phyloP scores from a whole-genome alignment of 1,140 invertebrate species.

The Drosophila serrata region DNA sequence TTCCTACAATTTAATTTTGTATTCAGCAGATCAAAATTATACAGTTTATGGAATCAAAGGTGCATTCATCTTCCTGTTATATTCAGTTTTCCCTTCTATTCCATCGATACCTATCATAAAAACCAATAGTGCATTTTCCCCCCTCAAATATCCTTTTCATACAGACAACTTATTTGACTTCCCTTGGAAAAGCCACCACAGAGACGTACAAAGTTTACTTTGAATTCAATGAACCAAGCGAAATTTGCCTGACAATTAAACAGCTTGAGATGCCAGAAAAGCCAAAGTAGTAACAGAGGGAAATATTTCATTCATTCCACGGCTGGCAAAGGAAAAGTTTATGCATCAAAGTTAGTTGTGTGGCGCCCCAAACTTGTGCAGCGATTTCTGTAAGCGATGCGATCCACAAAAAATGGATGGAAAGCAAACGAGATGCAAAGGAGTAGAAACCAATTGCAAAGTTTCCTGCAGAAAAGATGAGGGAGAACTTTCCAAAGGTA shows the following conservation, averaged over 20 bases:
- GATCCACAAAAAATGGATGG: conserved; percentile 35
- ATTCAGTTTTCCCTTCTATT: not conserved
- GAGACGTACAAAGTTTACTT: conserved; percentile 54
- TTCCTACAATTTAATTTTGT: not conserved
- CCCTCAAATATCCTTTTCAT: not conserved
- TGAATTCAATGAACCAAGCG: conserved; percentile 74
- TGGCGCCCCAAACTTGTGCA: conserved; percentile 71
- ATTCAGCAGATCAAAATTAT: not conserved
- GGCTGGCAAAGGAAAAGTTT: conserved; percentile 73
- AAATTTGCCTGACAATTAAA: conserved; percentile 78
- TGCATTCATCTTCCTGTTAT: not conserved
- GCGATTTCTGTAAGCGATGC: conserved; percentile 57
- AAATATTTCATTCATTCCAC: conserved; percentile 63
- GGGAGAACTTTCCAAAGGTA: conserved; percentile 39
- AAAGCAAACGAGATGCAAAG: conserved; percentile 61
- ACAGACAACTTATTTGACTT: conserved; percentile 24
- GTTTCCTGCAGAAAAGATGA: conserved; percentile 34
- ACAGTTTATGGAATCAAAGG: not conserved
- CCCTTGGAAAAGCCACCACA: conserved; percentile 3
- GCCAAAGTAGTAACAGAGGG: conserved; percentile 19
- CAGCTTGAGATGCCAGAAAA: conserved; percentile 66
- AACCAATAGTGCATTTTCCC: not conserved
- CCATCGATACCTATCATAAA: not conserved
- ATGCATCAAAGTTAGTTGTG: conserved; percentile 68
- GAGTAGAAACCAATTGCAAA: conserved; percentile 62